These are phyloP conservation scores for Aspidiotus destructor DNA, from an alignment of 2,888 invertebrate genomes.

Conservation along the genomic window DNA sequence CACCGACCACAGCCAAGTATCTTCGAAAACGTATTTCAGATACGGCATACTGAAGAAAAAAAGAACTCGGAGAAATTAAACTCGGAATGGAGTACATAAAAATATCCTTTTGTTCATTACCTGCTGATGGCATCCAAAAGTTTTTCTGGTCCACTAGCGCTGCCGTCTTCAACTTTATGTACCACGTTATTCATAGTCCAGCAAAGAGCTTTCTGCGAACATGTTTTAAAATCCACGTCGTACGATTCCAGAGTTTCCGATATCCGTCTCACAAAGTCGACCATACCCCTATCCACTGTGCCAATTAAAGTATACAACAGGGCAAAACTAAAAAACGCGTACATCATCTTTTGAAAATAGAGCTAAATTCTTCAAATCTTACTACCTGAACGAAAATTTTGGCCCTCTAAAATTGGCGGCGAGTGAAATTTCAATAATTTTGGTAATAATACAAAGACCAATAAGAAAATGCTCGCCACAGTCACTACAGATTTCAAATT, in stretches of 20 bases:
- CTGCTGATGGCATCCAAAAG: conserved; percentile 47
- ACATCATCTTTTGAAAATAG: too few species aligned
- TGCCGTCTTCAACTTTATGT: conserved; percentile 42
- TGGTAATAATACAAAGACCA: conserved; percentile 42
- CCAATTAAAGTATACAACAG: not conserved
- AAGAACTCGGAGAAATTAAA: not conserved
- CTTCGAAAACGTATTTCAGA: conserved; percentile 14
- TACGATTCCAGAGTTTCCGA: conserved; percentile 41
- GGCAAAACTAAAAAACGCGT: too few species aligned
- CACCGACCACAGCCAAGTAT: conserved; percentile 21
- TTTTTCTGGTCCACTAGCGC: conserved; percentile 43
- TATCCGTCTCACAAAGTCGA: conserved; percentile 39
- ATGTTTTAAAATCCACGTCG: conserved; percentile 41
- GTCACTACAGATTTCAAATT: conserved; percentile 53
- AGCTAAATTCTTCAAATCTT: too few species aligned
- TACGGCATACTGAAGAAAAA: conserved; percentile 6
- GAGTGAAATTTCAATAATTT: too few species aligned
- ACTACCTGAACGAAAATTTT: too few species aligned
- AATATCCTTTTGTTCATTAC: conserved; percentile 37
- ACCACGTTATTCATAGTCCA: conserved; percentile 41
- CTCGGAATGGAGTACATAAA: not conserved
- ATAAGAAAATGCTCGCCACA: conserved; percentile 50
- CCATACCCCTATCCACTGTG: conserved; percentile 33
- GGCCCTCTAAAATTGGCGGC: too few species aligned
- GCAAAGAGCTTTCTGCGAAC: conserved; percentile 42